A percentile compares a stretch with the other conserved stretches of the same genome.
These are phyloP conservation scores for Drosophila pruinosa DNA, from an alignment of 1,140 invertebrate genomes.

Conservation along the genomic window DNA sequence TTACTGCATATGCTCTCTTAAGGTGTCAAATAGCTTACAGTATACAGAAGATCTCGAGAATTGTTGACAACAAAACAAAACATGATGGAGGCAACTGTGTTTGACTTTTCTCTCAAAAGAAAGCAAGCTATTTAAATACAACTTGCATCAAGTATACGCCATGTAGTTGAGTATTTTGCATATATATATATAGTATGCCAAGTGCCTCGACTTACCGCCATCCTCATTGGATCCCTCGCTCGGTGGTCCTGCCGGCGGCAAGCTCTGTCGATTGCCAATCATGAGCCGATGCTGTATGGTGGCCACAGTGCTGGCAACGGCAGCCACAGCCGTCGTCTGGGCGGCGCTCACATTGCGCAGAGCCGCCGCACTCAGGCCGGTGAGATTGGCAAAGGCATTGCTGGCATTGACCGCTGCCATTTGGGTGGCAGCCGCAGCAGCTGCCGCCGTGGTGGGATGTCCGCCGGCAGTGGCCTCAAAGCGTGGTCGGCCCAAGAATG, in stretches of 20 bases:
- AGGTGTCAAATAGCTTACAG: no score
- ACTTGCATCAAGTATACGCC: no score
- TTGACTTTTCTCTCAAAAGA: no score
- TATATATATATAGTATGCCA: no score
- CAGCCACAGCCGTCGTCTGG: slow-evolving; percentile 75
- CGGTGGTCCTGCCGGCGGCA: slow-evolving; percentile 82
- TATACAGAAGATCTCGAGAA: no score
- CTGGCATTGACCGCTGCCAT: slow-evolving; percentile 78
- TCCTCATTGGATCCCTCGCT: slow-evolving; percentile 86
- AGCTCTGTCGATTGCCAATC: slow-evolving; percentile 77
- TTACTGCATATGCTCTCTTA: no score
- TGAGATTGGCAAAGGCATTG: slow-evolving; percentile 81
- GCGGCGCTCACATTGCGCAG: slow-evolving; percentile 75
- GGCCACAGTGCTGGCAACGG: slow-evolving; percentile 75
- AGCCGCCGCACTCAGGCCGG: slow-evolving; percentile 76
- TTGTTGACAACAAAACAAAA: no score
- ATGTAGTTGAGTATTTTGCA: no score
- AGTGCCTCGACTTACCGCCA: slow-evolving; percentile 78
- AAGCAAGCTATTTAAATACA: no score
- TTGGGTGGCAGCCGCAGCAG: slow-evolving; percentile 70
- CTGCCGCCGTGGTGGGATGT: slow-evolving; percentile 57
- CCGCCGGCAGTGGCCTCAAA: slow-evolving; percentile 61
- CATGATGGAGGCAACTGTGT: no score
- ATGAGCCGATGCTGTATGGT: slow-evolving; percentile 80
- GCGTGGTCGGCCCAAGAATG: slow-evolving; percentile 73